Evolutionary conservation across 2,888 invertebrate species (phyloP).

Genomic region (Linyphia triangularis): DNA sequence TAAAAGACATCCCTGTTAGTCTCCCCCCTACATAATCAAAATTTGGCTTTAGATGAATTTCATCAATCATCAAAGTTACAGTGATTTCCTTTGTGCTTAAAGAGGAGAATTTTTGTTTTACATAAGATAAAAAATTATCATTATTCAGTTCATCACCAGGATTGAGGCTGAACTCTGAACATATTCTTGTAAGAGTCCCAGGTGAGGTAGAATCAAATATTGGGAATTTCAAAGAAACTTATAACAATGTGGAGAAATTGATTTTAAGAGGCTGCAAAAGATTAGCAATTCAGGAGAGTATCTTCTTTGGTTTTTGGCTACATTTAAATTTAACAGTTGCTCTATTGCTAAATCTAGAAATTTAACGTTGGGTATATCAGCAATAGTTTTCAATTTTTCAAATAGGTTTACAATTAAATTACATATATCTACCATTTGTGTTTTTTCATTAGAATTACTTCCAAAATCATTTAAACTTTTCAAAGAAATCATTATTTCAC

Average conservation of each 20-base stretch:
- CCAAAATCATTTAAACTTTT: background rate
- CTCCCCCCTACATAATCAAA: conserved; percentile 35
- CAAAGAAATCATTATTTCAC: background rate
- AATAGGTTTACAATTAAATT: background rate
- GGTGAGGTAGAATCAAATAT: conserved; percentile 25
- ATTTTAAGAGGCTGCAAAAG: background rate
- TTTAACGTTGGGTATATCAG: background rate
- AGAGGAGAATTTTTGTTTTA: background rate
- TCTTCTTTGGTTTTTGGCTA: background rate
- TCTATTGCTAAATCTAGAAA: background rate
- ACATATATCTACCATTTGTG: background rate
- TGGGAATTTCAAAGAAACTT: conserved; percentile 27
- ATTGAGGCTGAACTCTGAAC: background rate
- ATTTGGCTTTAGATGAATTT: conserved; percentile 35
- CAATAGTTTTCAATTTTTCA: background rate
- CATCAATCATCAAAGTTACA: conserved; percentile 35
- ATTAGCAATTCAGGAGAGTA: background rate
- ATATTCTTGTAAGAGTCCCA: conserved; percentile 1
- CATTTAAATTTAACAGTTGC: background rate
- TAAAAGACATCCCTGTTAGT: conserved; percentile 6
- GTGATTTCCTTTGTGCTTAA: background rate
- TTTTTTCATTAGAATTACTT: background rate
- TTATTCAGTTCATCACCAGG: background rate
- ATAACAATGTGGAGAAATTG: background rate
- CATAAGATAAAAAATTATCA: conserved; percentile 9